Base-by-base conservation (phyloP, 92 coral and sea anemone genomes). In the Parazoanthus darwini region DNA sequence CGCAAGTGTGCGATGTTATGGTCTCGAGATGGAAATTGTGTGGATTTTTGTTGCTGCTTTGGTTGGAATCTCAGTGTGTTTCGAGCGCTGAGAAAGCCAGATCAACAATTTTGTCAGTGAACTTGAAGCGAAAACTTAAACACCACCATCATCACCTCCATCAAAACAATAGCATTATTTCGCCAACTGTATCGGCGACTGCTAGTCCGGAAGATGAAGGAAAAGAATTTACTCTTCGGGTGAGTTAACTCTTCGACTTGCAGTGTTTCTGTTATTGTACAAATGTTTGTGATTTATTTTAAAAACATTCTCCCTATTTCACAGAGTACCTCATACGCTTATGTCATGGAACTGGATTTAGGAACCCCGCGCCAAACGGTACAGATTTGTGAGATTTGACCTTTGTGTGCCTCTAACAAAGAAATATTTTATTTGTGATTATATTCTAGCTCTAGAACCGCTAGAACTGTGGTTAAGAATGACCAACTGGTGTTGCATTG, bases 321-420 rank as follows among this genome's bases (percentile, higher is more conserved):
- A 54, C 91, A 96, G 98, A 96, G 98, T 46, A 96, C 98, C 39
- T 96, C 98, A 2, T 96, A 94, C 86, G 98, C 98, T n/a, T 96
- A 96, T 88, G 98, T 96, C 35, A 94, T 94, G 67, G 95, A 92
- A 77, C 91, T 96, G 72, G 96, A 93, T 44, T 74, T 96, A 16
- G 98, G 98, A 81, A 94, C 88, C 1, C 98, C 98, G 70, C 96
- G 96, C 29, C 98, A 96, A 89, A 92, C 94, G 97, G 98, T 96
- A 91, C 4, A 72, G 39, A n/a, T 48, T n/a, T 74, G 16, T 54
- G 20, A 33, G 46, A n/a, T 37, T 63, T 59, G 35, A 37, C 13
- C 0, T 67, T 26, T 23, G 39, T 33, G 70, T 54, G 70, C 20
- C n/a, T 23, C n/a, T 29, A 8, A 46, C 65, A 79, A 25, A 46